Evolutionary conservation across 2,888 invertebrate genomes (phyloP).

Genomic region (Crioceris asparagi): DNA sequence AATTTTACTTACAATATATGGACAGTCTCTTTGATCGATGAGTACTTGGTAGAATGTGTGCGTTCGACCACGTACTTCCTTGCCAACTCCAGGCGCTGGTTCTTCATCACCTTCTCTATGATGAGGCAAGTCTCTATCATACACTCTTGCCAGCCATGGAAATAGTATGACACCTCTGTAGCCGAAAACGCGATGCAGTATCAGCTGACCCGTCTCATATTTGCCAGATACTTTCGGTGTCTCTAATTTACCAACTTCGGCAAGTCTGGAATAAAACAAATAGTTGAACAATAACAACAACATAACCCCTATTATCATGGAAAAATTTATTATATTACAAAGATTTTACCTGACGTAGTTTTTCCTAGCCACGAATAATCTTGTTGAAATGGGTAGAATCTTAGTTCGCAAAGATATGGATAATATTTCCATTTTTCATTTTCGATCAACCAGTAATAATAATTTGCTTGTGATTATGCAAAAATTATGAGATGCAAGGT

Average conservation of each 20-base stretch:
- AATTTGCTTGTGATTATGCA: too few species aligned
- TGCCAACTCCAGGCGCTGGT: conserved; percentile 47
- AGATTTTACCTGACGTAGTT: conserved; percentile 25
- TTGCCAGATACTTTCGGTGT: conserved; percentile 76
- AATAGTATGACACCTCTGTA: conserved; percentile 95
- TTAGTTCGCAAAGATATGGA: conserved; percentile 21
- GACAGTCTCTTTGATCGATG: conserved; percentile 94
- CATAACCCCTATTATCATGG: not conserved
- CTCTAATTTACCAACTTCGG: conserved; percentile 89
- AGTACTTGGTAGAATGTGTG: conserved; percentile 97
- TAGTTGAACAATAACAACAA: not conserved
- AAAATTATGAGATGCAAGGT: too few species aligned
- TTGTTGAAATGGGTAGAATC: conserved; percentile 20
- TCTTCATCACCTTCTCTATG: conserved; percentile 32
- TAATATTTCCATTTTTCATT: conserved; percentile 32
- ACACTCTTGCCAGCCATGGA: conserved; percentile 93
- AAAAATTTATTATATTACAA: not conserved
- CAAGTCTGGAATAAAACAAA: conserved; percentile 50
- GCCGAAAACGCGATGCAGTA: conserved; percentile 93
- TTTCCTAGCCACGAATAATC: conserved; percentile 19
- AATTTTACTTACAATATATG: conserved; percentile 72
- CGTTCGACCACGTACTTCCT: conserved; percentile 81
- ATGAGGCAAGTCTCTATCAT: conserved; percentile 75
- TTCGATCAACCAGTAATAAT: too few species aligned
- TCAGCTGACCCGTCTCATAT: conserved; percentile 93